phyloP scores from a whole-genome alignment of 2,797 vertebrate genomes.

The Acanthurus leucopareius region DNA sequence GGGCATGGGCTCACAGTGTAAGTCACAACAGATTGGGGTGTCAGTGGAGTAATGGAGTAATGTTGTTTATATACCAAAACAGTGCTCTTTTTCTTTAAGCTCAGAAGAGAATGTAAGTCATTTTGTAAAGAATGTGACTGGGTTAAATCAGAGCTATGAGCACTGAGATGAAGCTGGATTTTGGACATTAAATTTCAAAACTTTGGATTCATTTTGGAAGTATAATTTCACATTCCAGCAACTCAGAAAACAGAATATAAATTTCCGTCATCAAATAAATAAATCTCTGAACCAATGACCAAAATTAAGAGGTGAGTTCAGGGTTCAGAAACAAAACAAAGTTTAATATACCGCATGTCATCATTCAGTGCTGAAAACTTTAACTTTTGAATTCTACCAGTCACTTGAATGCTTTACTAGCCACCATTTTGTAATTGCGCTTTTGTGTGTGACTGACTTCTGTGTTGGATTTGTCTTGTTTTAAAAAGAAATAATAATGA shows the following conservation, averaged over 20 bases:
- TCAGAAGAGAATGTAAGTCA: conserved; percentile 37
- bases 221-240: conserved; percentile 31
- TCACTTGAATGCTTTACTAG: no score
- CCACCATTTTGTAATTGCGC: no score
- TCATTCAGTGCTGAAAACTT: conserved; percentile 11
- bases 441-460: no score
- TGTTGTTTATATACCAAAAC: conserved; percentile 52
- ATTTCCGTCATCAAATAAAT: conserved; percentile 16
- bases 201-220: conserved; percentile 18
- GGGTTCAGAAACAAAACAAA: conserved; percentile 53
- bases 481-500: no score
- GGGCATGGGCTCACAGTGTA: conserved; percentile 32
- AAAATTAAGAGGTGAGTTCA: conserved; percentile 31
- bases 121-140: conserved; percentile 42
- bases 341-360: conserved; percentile 55
- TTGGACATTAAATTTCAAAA: conserved; percentile 20
- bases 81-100: conserved; percentile 49
- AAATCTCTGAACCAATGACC: conserved; percentile 9
- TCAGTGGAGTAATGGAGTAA: conserved; percentile 61
- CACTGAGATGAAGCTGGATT: conserved; percentile 16
- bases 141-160: conserved; percentile 44
- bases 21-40: conserved; percentile 59
- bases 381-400: no score
- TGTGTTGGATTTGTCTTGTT: no score
- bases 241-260: conserved; percentile 36